Evolutionary conservation across 2,797 vertebrate genomes (phyloP).

Genomic region (Cheirogaleus major): DNA sequence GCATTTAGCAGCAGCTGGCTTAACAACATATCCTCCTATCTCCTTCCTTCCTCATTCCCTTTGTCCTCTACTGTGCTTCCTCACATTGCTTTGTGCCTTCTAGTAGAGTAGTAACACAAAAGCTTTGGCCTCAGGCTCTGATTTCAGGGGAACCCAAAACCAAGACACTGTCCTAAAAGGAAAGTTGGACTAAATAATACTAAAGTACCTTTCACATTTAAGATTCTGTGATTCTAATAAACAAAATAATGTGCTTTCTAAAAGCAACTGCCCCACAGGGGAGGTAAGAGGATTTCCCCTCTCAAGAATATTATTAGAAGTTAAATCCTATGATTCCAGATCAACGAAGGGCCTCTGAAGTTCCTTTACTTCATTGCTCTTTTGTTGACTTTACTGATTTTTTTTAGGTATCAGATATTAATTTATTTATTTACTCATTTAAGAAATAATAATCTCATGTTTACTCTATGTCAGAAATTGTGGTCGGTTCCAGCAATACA

Average conservation of each 20-base stretch:
- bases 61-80: no score
- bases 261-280: background rate
- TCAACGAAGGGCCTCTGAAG: background rate
- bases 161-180: background rate
- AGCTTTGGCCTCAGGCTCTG: background rate
- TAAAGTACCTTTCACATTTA: background rate
- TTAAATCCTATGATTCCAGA: background rate
- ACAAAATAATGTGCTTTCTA: background rate
- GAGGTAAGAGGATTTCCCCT: background rate
- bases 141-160: background rate
- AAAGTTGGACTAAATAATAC: background rate
- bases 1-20: background rate
- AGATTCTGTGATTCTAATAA: background rate
- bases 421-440: background rate
- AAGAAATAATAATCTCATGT: background rate
- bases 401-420: background rate
- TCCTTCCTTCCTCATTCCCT: background rate
- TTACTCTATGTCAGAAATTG: background rate
- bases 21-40: accelerated
- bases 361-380: background rate
- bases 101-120: background rate
- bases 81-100: background rate
- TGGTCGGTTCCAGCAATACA: background rate
- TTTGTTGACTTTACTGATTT: constrained; percentile 5
- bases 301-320: background rate